Base-by-base conservation (phyloP, 2,113 vertebrate species). In the Microcebus ravelobensis region DNA sequence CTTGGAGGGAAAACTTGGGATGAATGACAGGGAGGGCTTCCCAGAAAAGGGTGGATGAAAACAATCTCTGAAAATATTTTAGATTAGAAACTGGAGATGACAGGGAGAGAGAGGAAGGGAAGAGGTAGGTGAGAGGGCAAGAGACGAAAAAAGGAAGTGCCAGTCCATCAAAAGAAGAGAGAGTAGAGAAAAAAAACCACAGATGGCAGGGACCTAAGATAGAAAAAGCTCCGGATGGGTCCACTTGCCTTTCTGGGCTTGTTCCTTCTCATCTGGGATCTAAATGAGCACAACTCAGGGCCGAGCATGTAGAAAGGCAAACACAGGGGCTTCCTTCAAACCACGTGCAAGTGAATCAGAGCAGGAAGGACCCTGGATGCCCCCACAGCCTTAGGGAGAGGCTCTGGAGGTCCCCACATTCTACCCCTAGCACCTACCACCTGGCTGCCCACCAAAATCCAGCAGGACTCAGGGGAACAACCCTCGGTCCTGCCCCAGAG, bases 261-360 rank as follows among this genome's bases (percentile, higher is more conserved):
- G 9, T 14, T 79, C 45, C 59, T n/a, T 50, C 68, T 61, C 34
- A 0, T 48, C 68, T 20, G 45, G 42, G 68, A 15, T 36, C n/a
- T 23, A 45, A 36, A 15, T 15, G 39, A 67, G 17, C 0, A 1
- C 25, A 25, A 17, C 71, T 18, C 27, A 4, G 45, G 7, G n/a
- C n/a, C 77, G 34, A 34, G 80, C 39, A 25, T 27, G 6, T 29
- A 12, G 3, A 27, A 20, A 57, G 36, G n/a, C 74, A 25, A 45
- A 34, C 61, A 34, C 73, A 3, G 31, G 11, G 39, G 18, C 67
- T 85, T 63, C 52, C 73, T 86, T 52, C 27, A 17, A 7, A 8
- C 15, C 5, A 3, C 61, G n/a, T 50, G 1, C 45, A 6, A 65
- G 52, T 5, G 21, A 65, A 21, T 45, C 65, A 25, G n/a, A 42